Evolutionary conservation across 2,888 invertebrate genomes (phyloP).

Genomic region (Cryptops parisi): DNA sequence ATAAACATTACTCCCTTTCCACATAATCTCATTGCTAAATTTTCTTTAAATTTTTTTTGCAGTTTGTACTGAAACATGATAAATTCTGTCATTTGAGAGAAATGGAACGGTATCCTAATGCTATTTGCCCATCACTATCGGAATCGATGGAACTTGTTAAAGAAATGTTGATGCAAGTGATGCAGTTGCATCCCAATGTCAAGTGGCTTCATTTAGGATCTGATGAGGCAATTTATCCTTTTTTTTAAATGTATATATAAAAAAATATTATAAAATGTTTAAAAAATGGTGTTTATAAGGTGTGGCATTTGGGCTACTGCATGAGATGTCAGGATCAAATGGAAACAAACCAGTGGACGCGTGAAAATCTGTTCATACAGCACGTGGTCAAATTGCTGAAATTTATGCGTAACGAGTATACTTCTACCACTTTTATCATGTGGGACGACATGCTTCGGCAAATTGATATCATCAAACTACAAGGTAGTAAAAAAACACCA

Average conservation of each 20-base stretch:
- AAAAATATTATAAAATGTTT: neutral
- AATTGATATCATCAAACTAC: slow-evolving; percentile 17
- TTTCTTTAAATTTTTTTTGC: no score
- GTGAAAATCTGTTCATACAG: slow-evolving; percentile 29
- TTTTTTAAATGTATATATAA: neutral
- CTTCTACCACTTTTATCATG: slow-evolving; percentile 29
- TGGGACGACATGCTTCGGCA: slow-evolving; percentile 37
- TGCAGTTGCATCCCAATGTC: slow-evolving; percentile 29
- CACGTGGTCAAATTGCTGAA: slow-evolving; percentile 25
- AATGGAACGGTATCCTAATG: slow-evolving; percentile 30
- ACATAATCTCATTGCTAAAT: no score
- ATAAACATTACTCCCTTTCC: no score
- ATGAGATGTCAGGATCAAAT: slow-evolving; percentile 26
- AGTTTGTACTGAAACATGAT: slow-evolving; percentile 35
- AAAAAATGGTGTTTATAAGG: slow-evolving; percentile 27
- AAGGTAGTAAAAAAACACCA: slow-evolving; percentile 3
- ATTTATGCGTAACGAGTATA: slow-evolving; percentile 27
- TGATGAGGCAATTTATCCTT: slow-evolving; percentile 30
- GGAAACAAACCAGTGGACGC: slow-evolving; percentile 20
- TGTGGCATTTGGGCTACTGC: slow-evolving; percentile 32
- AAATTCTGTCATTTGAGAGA: slow-evolving; percentile 31
- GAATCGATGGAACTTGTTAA: slow-evolving; percentile 31
- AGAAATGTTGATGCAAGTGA: slow-evolving; percentile 34
- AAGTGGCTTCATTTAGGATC: slow-evolving; percentile 36
- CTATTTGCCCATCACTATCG: slow-evolving; percentile 24